Base-by-base conservation (phyloP, 1,140 invertebrate genomes). In the Leguminivora glycinivorella region DNA sequence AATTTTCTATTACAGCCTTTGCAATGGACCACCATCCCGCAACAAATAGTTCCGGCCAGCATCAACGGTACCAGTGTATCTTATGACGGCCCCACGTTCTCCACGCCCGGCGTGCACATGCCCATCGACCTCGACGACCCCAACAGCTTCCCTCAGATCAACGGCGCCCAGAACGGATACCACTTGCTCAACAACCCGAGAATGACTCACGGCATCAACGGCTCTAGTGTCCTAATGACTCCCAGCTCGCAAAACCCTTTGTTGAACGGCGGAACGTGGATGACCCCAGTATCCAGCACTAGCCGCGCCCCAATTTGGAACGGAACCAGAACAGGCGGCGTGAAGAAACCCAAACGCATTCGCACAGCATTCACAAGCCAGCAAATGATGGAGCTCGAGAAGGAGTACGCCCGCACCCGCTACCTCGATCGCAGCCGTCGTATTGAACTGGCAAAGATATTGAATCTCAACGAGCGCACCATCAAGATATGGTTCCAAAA, bases 371-470 rank as follows among this genome's bases (percentile, higher is more conserved):
- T 98, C 90, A 98, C 97, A 40, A 98, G 98, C 81, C 98, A 99
- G 85, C 98, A 99, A 89, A 93, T 99, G 67, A 98, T 97, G 4
- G 98, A 98, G 90, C 92, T 98, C 77, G 98, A 99, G 87, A 98
- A 98, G 89, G 98, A 99, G 91, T 99, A 98, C 87, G 97, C 98
- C 90, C 98, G 97, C 89, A 98, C 98, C 92, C 98, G 98, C 91
- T 99, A 99, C 93, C 93, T 99, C 80, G 98, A 97, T 12, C 93
- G 98, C 69, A 97, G 97, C 2, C 90, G 98, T 76, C 93, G 98
- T 73, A 98, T 98, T 66, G 98, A 99, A 91, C 99, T 99, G 72
- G 98, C 98, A 0, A 95, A 96, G 4, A 95, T 96, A 4, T 92
- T 99, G 17, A 96, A 97, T 81, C 93, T 99, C 1, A 98, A 98